Evolutionary conservation across 1,140 invertebrate species (phyloP).

Genomic region (Brachystomella parvula): DNA sequence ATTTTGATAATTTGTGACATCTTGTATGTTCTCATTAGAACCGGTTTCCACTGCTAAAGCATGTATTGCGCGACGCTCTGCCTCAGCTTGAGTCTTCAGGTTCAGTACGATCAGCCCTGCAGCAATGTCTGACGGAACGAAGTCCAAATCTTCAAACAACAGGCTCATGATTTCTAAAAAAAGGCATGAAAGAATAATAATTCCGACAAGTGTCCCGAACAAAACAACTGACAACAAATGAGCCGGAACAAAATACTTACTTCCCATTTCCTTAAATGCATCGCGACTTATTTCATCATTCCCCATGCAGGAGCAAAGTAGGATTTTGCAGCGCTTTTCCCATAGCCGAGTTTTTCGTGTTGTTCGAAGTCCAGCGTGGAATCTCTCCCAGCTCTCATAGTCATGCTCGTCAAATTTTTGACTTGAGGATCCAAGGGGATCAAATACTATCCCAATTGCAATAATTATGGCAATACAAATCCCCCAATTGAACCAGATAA

Average conservation of each 20-base stretch:
- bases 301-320: slow-evolving; percentile 66
- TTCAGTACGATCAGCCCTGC: slow-evolving; percentile 71
- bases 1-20: background rate
- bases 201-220: background rate
- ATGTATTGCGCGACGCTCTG: background rate
- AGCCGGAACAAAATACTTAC: slow-evolving; percentile 47
- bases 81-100: slow-evolving; percentile 48
- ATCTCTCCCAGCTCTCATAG: slow-evolving; percentile 47
- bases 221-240: background rate
- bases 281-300: slow-evolving; percentile 68
- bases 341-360: slow-evolving; percentile 39
- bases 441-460: slow-evolving; percentile 67
- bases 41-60: background rate
- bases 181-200: slow-evolving; percentile 8
- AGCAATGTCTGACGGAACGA: slow-evolving; percentile 79
- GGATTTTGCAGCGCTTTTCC: slow-evolving; percentile 55
- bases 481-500: slow-evolving; percentile 69
- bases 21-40: background rate
- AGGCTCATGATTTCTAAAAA: slow-evolving; percentile 58
- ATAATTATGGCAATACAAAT: slow-evolving; percentile 63
- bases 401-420: slow-evolving; percentile 47
- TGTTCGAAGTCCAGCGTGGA: slow-evolving; percentile 28
- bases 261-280: slow-evolving; percentile 75
- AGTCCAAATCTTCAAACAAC: slow-evolving; percentile 70
- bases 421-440: slow-evolving; percentile 61